Evolutionary conservation across 2,113 vertebrate genomes (phyloP).

Genomic region (Melanerpes formicivorus): DNA sequence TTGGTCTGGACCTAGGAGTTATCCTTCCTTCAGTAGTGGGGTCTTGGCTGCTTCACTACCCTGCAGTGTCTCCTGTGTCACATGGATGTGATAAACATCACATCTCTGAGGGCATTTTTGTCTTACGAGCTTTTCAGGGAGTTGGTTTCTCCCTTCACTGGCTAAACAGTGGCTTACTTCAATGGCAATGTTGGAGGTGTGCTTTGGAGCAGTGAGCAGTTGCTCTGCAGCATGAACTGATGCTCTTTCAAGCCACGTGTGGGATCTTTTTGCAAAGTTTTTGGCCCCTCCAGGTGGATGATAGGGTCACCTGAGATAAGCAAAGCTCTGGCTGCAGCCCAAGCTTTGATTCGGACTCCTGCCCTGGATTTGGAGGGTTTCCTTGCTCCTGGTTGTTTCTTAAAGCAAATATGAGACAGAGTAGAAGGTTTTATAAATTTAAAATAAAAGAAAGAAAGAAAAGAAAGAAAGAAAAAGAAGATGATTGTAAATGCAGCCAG

Average conservation of each 20-base stretch:
- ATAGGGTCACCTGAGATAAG: neutral
- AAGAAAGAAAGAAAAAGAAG: neutral
- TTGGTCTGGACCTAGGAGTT: neutral
- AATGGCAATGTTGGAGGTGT: rapidly evolving
- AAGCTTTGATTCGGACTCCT: neutral
- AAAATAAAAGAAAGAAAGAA: neutral
- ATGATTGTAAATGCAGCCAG: neutral
- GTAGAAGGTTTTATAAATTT: neutral
- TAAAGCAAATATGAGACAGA: neutral
- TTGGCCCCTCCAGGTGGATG: rapidly evolving
- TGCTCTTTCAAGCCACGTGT: neutral
- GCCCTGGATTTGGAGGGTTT: neutral
- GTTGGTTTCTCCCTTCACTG: neutral
- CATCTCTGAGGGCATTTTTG: neutral
- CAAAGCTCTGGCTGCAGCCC: neutral
- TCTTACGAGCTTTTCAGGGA: neutral
- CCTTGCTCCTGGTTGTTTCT: neutral
- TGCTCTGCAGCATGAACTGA: neutral
- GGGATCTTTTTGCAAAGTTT: neutral
- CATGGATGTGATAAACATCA: neutral
- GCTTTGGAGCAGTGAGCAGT: neutral
- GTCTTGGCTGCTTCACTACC: neutral
- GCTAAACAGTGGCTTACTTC: neutral
- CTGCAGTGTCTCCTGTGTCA: rapidly evolving
- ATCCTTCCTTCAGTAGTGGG: neutral